Evolutionary conservation across 2,888 invertebrate genomes (phyloP).

Genomic region (Ophion ellenae): DNA sequence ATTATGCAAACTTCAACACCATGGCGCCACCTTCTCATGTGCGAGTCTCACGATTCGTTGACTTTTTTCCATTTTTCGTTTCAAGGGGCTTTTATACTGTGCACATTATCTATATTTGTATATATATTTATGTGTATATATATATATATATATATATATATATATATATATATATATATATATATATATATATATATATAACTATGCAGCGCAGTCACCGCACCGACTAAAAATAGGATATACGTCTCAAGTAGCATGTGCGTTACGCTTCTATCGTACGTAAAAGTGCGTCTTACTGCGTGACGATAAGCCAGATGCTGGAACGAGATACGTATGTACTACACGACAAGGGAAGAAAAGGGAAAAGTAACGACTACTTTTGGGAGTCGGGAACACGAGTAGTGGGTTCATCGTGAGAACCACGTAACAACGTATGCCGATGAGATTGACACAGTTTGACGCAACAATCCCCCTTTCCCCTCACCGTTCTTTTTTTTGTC

Average conservation of each 20-base stretch:
- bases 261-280: conserved; percentile 43
- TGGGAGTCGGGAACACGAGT: conserved; percentile 13
- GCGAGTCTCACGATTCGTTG: not conserved
- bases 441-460: conserved; percentile 3
- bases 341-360: conserved; percentile 12
- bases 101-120: not conserved
- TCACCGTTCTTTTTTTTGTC: no score
- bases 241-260: conserved; percentile 49
- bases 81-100: not conserved
- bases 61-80: not conserved
- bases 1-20: no score
- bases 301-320: conserved; percentile 63
- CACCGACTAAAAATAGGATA: conserved; percentile 58
- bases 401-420: conserved; percentile 46
- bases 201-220: conserved; percentile 14
- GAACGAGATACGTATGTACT: conserved; percentile 19
- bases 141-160: no score
- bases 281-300: conserved; percentile 43
- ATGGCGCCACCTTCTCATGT: no score
- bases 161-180: no score
- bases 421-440: conserved; percentile 23
- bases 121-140: no score
- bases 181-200: not conserved
- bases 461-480: no score
- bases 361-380: conserved; percentile 44